Evolutionary conservation across 2,888 invertebrate genomes (phyloP).

Genomic region (Saturnia pavonia): DNA sequence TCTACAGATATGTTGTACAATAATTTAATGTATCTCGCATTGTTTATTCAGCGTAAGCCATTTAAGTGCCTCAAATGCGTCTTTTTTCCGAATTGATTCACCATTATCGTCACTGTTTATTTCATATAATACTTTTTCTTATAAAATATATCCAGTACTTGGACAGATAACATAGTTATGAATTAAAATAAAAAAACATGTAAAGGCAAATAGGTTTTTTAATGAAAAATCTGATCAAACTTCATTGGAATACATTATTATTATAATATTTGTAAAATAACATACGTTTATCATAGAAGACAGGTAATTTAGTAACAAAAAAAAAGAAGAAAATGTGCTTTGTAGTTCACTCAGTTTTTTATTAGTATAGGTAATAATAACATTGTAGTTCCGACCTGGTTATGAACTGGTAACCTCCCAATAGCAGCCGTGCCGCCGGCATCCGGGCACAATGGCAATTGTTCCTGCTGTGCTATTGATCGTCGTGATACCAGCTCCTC

Average conservation of each 20-base stretch:
- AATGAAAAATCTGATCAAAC: neutral
- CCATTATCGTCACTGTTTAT: too few species aligned
- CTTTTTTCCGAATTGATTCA: too few species aligned
- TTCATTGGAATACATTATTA: too few species aligned
- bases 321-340: neutral
- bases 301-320: neutral
- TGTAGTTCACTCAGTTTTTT: neutral
- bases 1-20: too few species aligned
- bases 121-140: too few species aligned
- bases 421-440: slow-evolving; percentile 70
- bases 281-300: neutral
- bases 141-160: too few species aligned
- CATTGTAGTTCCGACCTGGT: neutral
- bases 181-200: too few species aligned
- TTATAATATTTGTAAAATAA: too few species aligned
- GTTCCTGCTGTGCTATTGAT: slow-evolving; percentile 53
- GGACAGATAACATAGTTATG: too few species aligned
- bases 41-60: too few species aligned
- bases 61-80: too few species aligned
- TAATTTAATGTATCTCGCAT: too few species aligned
- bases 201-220: neutral
- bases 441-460: slow-evolving; percentile 70
- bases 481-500: slow-evolving; percentile 53
- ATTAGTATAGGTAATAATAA: neutral
- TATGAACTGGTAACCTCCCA: slow-evolving; percentile 50